Evolutionary conservation across 1,140 invertebrate species (phyloP).

Genomic region (Phenacoccus solenopsis): DNA sequence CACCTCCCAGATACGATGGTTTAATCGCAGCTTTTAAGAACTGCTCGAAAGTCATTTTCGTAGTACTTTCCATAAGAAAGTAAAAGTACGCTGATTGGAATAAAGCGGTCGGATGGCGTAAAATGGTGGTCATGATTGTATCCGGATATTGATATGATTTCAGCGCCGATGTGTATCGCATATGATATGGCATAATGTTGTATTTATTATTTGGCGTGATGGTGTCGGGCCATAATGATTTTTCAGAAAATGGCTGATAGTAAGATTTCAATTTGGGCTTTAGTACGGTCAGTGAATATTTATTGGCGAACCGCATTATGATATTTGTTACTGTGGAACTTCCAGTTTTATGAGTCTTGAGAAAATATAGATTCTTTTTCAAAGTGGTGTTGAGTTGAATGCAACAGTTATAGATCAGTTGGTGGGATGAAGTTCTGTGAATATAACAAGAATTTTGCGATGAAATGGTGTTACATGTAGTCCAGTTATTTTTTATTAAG

Average conservation of each 20-base stretch:
- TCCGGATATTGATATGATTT: constrained; percentile 31
- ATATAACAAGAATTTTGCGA: too few relatives aligned
- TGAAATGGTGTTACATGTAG: too few relatives aligned
- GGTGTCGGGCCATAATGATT: neutral
- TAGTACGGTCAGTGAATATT: constrained; percentile 34
- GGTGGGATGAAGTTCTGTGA: neutral
- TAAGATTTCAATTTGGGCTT: constrained; percentile 34
- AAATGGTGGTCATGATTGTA: constrained; percentile 33
- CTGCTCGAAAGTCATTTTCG: neutral
- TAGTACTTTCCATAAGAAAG: constrained; percentile 6
- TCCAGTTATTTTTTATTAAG: too few relatives aligned
- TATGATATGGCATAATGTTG: constrained; percentile 30
- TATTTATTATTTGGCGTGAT: constrained; percentile 21
- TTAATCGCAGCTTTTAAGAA: neutral
- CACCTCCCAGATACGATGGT: neutral
- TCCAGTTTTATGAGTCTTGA: constrained; percentile 40
- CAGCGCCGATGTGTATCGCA: constrained; percentile 28
- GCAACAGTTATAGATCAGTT: neutral
- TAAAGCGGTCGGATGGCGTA: constrained; percentile 33
- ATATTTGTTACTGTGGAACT: constrained; percentile 39
- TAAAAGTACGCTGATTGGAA: constrained; percentile 34
- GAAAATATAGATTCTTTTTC: constrained; percentile 30
- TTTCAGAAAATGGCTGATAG: constrained; percentile 26
- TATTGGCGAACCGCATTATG: constrained; percentile 35
- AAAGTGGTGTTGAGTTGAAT: neutral